Base-by-base conservation (phyloP, 2,888 invertebrate genomes). In the Latheticus oryzae region DNA sequence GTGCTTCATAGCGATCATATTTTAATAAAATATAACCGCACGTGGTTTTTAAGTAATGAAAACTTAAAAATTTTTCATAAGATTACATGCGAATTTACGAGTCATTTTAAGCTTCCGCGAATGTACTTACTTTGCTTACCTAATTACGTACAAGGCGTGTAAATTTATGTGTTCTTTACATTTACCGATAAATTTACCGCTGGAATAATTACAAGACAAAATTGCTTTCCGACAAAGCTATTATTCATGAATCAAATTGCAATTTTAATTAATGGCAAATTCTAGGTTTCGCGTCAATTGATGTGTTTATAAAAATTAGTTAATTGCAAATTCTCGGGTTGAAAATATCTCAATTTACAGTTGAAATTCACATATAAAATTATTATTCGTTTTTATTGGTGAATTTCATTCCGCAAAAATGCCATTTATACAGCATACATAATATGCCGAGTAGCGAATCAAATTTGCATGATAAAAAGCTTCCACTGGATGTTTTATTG, bases 391-490 rank as follows among this genome's bases (percentile, higher is more conserved):
- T 28, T 28, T 42, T 42, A 28, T 28, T 42, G 42, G 26, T 1
- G 5, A 12, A 28, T 42, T 42, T 24, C 16, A 26, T 23, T 21
- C 38, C 21, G 12, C 11, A 11, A 5, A 30, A 30, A 23, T 38
- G 7, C 38, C 38, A 38, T 35, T 35, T 35, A n/a, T 35, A 35
- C 35, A 35, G 19, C 35, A 17, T 42, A 26, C 42, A 26, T 28
- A 28, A 42, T 42, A 21, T 32, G 11, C 28, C 15, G 26, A 30
- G n/a, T n/a, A n/a, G 45, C 45, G 45, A 45, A 45, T 45, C 30
- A 30, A 45, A 45, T 45, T 45, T 45, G 45, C 45, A 45, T 45
- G 32, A 45, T 32, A 30, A 45, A 32, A 30, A 45, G 19, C 32
- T 28, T 42, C 28, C 28, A 11, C n/a, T 15, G 26, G 28, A 42